Percentiles rank a stretch among this genome's conserved stretches.
Conservation (phyloP, 92 coral and sea anemone genomes). For the Phenganax stokvisi region DNA sequence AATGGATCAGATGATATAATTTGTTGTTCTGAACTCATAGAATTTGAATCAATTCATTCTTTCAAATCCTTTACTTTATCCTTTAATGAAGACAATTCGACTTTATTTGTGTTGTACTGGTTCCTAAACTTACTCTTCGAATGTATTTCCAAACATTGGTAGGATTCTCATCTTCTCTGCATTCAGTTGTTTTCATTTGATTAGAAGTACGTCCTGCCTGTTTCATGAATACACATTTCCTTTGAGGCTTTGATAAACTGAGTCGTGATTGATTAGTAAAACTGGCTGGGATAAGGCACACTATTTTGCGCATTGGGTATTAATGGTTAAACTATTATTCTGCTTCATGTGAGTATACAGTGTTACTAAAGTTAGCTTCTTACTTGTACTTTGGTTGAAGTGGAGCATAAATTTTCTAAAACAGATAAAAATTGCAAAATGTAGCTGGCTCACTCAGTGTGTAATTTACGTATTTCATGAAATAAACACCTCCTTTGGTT, state of each 20-base stretch:
- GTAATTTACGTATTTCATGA: background rate
- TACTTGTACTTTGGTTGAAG: constrained; percentile 14
- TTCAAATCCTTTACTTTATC: background rate
- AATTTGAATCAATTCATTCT: background rate
- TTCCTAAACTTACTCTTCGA: constrained; percentile 19
- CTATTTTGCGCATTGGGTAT: background rate
- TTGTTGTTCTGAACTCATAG: no score
- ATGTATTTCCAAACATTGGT: constrained; percentile 21
- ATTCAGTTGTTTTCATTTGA: background rate
- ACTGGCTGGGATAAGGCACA: background rate
- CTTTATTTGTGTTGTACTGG: no score
- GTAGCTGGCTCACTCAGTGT: background rate
- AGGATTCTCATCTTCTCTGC: background rate
- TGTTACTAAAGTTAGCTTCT: background rate
- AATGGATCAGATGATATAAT: no score
- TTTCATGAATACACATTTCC: background rate
- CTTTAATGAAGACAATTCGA: background rate
- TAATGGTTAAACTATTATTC: no score
- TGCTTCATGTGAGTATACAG: no score
- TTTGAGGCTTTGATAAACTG: background rate
- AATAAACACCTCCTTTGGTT: constrained; percentile 11
- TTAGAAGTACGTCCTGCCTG: constrained; percentile 1
- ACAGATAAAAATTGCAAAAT: background rate
- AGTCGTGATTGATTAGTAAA: background rate
- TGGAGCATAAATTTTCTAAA: background rate